phyloP scores from a whole-genome alignment of 1,140 invertebrate species.

The Dinothrombium tinctorium region DNA sequence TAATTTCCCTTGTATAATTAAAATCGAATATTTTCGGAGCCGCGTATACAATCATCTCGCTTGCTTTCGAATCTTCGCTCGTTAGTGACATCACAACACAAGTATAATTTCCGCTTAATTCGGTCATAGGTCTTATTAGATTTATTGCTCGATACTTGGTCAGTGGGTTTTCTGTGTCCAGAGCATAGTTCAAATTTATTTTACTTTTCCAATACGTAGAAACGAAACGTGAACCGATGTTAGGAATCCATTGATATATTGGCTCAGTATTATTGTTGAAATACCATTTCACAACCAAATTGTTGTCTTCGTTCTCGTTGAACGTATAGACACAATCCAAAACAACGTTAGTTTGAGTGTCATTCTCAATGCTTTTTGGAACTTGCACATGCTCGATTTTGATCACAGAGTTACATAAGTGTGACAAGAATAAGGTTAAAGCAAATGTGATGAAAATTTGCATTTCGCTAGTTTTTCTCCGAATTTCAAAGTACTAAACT shows the following conservation, averaged over 20 bases:
- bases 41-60: slow-evolving; percentile 40
- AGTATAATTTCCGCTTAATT: slow-evolving; percentile 45
- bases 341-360: slow-evolving; percentile 34
- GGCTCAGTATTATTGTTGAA: slow-evolving; percentile 36
- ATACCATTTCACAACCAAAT: slow-evolving; percentile 53
- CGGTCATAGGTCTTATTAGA: slow-evolving; percentile 39
- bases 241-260: slow-evolving; percentile 53
- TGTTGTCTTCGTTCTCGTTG: slow-evolving; percentile 24
- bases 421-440: too few relatives aligned
- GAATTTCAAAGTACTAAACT: too few relatives aligned
- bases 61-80: slow-evolving; percentile 36
- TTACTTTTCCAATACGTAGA: slow-evolving; percentile 34
- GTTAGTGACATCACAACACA: slow-evolving; percentile 48
- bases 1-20: not conserved
- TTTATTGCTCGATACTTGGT: slow-evolving; percentile 47
- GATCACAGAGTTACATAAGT: too few relatives aligned
- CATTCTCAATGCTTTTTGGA: slow-evolving; percentile 36
- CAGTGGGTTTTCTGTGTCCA: slow-evolving; percentile 32
- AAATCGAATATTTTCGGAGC: not conserved
- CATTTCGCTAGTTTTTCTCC: too few relatives aligned
- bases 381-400: too few relatives aligned
- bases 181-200: slow-evolving; percentile 38
- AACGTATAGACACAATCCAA: slow-evolving; percentile 48
- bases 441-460: too few relatives aligned
- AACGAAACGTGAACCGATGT: slow-evolving; percentile 29